Evolutionary conservation across 2,113 vertebrate genomes (phyloP).

Genomic region (Barnardius zonarius): DNA sequence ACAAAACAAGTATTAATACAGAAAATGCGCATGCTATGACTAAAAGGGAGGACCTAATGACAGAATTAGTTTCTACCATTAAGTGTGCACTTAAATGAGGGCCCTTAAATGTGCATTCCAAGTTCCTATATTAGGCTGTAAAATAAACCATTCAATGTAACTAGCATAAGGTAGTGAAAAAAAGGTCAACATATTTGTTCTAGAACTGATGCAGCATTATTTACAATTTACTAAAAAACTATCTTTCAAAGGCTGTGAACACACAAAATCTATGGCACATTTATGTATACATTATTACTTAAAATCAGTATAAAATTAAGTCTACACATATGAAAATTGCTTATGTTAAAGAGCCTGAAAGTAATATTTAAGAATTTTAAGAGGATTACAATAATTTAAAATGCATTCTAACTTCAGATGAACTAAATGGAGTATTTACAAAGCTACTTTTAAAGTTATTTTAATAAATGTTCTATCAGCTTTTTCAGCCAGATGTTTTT

Average conservation of each 20-base stretch:
- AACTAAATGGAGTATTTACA: slow-evolving; percentile 60
- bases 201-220: slow-evolving; percentile 69
- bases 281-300: slow-evolving; percentile 61
- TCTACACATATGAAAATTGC: slow-evolving; percentile 49
- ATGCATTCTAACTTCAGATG: slow-evolving; percentile 20
- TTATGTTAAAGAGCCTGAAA: slow-evolving; percentile 61
- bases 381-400: slow-evolving; percentile 62
- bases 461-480: slow-evolving; percentile 6
- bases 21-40: slow-evolving; percentile 65
- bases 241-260: slow-evolving; percentile 60
- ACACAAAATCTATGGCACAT: slow-evolving; percentile 75
- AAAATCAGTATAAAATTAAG: slow-evolving; percentile 68
- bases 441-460: slow-evolving; percentile 27
- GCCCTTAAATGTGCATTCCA: slow-evolving; percentile 36
- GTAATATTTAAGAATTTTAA: slow-evolving; percentile 33
- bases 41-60: slow-evolving; percentile 25
- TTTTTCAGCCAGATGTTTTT: neutral
- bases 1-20: slow-evolving; percentile 50
- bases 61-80: slow-evolving; percentile 25
- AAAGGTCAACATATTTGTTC: slow-evolving; percentile 56
- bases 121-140: slow-evolving; percentile 27
- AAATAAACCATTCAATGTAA: neutral
- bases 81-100: slow-evolving; percentile 22
- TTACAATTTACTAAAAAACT: slow-evolving; percentile 76
- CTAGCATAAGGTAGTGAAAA: slow-evolving; percentile 1